Base-by-base conservation (phyloP, 2,797 vertebrate species). In the Tangara arthus region DNA sequence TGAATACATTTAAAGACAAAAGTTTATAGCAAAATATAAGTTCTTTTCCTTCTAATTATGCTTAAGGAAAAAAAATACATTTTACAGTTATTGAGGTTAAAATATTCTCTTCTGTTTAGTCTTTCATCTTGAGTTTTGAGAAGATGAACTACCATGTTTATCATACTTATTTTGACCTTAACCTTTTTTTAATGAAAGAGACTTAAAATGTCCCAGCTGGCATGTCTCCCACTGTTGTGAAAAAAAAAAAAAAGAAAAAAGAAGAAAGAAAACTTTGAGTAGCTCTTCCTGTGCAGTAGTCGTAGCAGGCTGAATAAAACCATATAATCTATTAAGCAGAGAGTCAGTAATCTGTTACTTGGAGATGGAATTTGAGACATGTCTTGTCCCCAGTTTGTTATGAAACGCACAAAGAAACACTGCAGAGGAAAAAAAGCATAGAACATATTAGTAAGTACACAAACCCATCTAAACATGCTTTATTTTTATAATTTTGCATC, bases 191-290 rank as follows among this genome's bases (percentile, higher is more conserved):
- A 98, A 97, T 98, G 98, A 98, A 98, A 97, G 97, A 97, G 96
- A 97, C 96, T 98, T 98, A 98, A 98, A 98, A 98, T 97, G 87
- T 97, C 96, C 97, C 98, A 98, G 98, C 98, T 98, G 98, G 94
- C 96, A 86, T 72, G 49, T 94, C 87, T 98, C 88, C 95, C 75
- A 82, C 69, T 88, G 90, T 68, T 94, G 85, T 79, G 79, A 85
- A 94, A 88, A 63, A 50, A 88, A 63, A 50, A 77, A 55, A 56
- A 23, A 56, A 23, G 22, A 35, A 34, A 57, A 59, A 77, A 63
- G 60, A 90, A 95, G n/a, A 89, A 88, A 90, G 66, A 93, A 87
- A 85, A 68, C 83, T 68, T 79, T 34, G 49, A 94, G 83, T 78
- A 46, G 81, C 81, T 95, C 83, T 97, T 97, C 86, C 96, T 96